A percentile compares a stretch with the other conserved stretches of the same genome.
Evolutionary conservation across 2,888 invertebrate genomes (phyloP).

Genomic region (Hydraecia micacea): DNA sequence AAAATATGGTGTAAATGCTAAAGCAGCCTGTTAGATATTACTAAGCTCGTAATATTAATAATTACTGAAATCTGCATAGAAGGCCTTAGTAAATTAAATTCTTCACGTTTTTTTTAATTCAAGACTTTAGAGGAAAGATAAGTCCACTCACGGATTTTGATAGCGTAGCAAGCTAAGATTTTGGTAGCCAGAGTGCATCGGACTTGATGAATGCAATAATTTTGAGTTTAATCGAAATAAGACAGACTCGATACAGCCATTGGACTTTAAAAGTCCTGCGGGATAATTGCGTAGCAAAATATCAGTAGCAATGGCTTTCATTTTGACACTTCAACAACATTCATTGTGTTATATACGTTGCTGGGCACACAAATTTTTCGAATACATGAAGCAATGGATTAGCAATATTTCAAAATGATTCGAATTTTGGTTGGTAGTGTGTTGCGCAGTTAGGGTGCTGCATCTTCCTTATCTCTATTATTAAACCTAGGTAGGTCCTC

Average conservation of each 20-base stretch:
- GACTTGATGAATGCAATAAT: neutral
- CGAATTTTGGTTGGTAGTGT: no score
- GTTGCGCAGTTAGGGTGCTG: neutral
- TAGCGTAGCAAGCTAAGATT: no score
- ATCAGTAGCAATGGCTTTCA: no score
- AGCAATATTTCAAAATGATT: no score
- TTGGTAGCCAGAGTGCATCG: neutral
- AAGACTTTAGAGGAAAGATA: neutral
- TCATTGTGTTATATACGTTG: no score
- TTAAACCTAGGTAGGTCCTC: neutral
- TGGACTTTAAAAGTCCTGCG: no score
- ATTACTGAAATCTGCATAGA: neutral
- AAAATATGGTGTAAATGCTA: neutral
- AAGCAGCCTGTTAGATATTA: neutral
- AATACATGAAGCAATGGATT: no score
- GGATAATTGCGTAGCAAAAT: no score
- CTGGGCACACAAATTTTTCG: no score
- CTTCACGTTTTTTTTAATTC: neutral
- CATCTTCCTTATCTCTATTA: neutral
- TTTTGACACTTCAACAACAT: no score
- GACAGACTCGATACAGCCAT: neutral
- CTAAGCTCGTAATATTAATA: neutral
- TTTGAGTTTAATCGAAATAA: neutral
- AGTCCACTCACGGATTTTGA: no score
- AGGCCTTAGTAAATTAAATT: neutral